Conservation (phyloP, 2,888 invertebrate genomes). For the Apodemia hepburni region DNA sequence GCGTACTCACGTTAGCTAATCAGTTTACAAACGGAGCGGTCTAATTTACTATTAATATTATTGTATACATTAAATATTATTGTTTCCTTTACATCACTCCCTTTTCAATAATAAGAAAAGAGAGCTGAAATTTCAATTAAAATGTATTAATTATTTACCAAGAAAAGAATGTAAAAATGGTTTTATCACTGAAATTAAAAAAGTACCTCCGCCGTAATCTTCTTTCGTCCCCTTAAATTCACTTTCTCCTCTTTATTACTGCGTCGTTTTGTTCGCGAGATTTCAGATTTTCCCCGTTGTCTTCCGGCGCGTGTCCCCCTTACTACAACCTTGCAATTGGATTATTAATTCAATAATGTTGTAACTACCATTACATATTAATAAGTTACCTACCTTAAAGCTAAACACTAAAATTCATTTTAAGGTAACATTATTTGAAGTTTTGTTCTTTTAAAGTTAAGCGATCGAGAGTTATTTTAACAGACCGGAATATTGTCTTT, state of each 20-base stretch:
- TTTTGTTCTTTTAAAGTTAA: conserved; percentile 27
- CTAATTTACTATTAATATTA: neutral
- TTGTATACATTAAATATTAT: neutral
- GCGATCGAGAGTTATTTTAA: conserved; percentile 43
- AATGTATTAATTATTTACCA: conserved; percentile 10
- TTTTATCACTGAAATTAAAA: conserved; percentile 76
- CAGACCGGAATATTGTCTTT: conserved; percentile 60
- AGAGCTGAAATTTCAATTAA: conserved; percentile 1
- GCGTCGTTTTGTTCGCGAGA: conserved; percentile 79
- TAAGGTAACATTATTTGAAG: conserved; percentile 43
- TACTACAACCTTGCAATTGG: conserved; percentile 52
- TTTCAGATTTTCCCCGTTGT: conserved; percentile 74
- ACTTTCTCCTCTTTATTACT: conserved; percentile 83
- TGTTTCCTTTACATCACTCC: neutral
- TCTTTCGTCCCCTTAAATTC: conserved; percentile 81
- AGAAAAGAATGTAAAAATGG: conserved; percentile 41
- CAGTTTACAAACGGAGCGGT: no score
- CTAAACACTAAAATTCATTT: conserved; percentile 57
- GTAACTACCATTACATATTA: conserved; percentile 53
- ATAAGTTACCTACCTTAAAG: conserved; percentile 57
- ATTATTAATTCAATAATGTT: conserved; percentile 49
- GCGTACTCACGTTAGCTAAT: no score
- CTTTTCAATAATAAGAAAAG: neutral
- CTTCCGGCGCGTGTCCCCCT: conserved; percentile 71
- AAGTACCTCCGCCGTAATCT: conserved; percentile 73